Evolutionary conservation across 2,888 invertebrate species (phyloP), one percentile per base, ranked within the genome.

Genomic region (Xanthorhoe designata): DNA sequence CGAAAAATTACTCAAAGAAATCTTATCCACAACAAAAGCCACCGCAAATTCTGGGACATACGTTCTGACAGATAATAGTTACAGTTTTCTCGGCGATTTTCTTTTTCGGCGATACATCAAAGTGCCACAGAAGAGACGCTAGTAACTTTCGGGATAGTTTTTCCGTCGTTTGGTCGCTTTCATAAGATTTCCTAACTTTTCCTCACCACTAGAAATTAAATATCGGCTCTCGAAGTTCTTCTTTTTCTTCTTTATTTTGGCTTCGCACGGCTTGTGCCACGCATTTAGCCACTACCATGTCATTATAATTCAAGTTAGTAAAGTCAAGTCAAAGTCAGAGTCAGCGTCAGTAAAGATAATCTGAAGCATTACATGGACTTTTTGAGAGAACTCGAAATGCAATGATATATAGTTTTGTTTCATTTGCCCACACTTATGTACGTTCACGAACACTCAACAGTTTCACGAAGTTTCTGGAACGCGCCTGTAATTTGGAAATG

Each of bases 71-170:
- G 55, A 60, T 53, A 52, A 59, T 53, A 56, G 51, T 61, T 38
- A 64, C 63, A 67, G 67, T 67, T 64, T 56, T 47, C 66, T 13
- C 42, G 55, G 18, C 60, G n/a, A n/a, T n/a, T n/a, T n/a, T n/a
- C n/a, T 67, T 56, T 49, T 62, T n/a, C 42, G 55, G 18, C 60
- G 55, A 67, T 67, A 67, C 63, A 67, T 67, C 67, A 67, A 64
- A 63, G 52, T 45, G 61, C 61, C 57, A 29, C 53, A 24, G 53
- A 47, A 49, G 47, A 47, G 7, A 47, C 38, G 13, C 15, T 58
- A 42, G 24, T 52, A 17, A 67, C 18, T 64, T 67, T 49, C 38
- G 17, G 19, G 47, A 50, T 63, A 64, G 63, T 67, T 67, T 67
- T 61, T 67, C 63, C 60, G 59, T 63, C 67, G 63, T 63, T 67